Evolutionary conservation across 1,140 invertebrate species (phyloP).

Genomic region (Trichoplusia ni): DNA sequence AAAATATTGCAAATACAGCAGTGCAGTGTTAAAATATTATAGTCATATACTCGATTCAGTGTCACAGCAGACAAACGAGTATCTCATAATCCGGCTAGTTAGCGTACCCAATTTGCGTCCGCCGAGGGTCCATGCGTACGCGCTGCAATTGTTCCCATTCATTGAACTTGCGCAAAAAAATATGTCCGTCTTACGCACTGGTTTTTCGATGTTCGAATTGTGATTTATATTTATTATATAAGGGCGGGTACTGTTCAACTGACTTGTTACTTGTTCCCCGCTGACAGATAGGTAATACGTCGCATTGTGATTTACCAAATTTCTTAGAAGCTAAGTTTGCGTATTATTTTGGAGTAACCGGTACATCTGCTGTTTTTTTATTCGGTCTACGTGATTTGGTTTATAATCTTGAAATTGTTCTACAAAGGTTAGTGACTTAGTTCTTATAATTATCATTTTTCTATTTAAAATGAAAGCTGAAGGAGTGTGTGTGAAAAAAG

Average conservation of each 20-base stretch:
- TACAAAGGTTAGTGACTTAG: too few species aligned
- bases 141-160: conserved; percentile 9
- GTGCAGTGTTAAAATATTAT: neutral
- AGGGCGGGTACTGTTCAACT: neutral
- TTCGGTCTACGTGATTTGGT: too few species aligned
- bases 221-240: conserved; percentile 20
- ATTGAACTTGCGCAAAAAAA: conserved; percentile 6
- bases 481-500: too few species aligned
- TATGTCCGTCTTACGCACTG: conserved; percentile 11
- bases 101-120: conserved; percentile 29
- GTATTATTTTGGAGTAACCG: too few species aligned
- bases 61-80: neutral
- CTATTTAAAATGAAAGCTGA: too few species aligned
- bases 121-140: conserved; percentile 12
- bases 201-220: conserved; percentile 6
- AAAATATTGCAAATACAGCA: neutral
- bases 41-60: conserved; percentile 3
- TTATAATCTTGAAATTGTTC: too few species aligned
- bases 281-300: too few species aligned
- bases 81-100: conserved; percentile 37
- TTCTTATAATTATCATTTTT: too few species aligned
- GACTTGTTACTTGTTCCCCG: too few species aligned
- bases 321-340: too few species aligned
- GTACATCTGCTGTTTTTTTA: too few species aligned
- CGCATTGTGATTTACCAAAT: too few species aligned